Percentiles rank a stretch among this genome's conserved stretches.
Conservation (phyloP, 2,888 invertebrate genomes). For the Fragum sueziense region DNA sequence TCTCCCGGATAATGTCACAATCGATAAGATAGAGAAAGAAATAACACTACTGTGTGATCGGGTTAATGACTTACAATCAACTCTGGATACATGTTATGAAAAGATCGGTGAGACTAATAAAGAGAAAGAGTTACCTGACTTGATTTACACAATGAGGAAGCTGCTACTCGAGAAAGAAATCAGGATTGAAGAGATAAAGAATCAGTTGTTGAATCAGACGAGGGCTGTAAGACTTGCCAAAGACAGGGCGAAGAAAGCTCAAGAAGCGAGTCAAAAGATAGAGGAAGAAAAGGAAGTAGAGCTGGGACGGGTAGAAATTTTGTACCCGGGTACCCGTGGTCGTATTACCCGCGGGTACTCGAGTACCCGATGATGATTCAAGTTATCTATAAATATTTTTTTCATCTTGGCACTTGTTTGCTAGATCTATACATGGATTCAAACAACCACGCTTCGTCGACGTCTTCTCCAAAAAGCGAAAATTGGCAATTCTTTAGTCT, state of each 20-base stretch:
- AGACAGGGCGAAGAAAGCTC: constrained; percentile 34
- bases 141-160: constrained; percentile 47
- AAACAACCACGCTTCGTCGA: no score
- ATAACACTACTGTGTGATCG: constrained; percentile 40
- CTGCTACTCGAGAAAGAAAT: constrained; percentile 52
- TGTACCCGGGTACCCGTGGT: no score
- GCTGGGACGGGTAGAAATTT: no score
- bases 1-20: constrained; percentile 54
- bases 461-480: no score
- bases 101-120: constrained; percentile 53
- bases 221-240: constrained; percentile 31
- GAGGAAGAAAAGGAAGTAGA: constrained; percentile 51
- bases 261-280: constrained; percentile 28
- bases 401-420: no score
- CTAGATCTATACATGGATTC: no score
- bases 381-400: no score
- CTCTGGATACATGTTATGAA: constrained; percentile 57
- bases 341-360: no score
- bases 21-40: constrained; percentile 58
- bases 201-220: constrained; percentile 29
- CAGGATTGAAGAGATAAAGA: constrained; percentile 52
- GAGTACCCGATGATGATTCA: no score
- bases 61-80: constrained; percentile 50
- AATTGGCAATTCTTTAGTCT: no score
- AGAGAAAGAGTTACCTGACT: constrained; percentile 52